Base-by-base conservation (phyloP, 2,113 vertebrate genomes). In the Dipodomys merriami region DNA sequence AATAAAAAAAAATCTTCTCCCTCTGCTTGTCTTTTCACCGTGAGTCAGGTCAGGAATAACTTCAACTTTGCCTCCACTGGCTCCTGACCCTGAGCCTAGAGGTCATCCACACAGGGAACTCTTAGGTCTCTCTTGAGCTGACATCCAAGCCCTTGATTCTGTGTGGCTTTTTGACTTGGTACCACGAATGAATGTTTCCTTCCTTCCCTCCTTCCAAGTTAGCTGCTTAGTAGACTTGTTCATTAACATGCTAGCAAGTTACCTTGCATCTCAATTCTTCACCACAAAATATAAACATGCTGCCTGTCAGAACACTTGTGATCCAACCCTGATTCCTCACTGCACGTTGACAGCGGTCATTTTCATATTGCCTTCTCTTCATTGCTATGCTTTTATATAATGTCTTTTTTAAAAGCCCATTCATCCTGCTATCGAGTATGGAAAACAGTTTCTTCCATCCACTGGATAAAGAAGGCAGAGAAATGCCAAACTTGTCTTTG, bases 371-470 rank as follows among this genome's bases (percentile, higher is more conserved):
- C 22, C 6, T 71, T 73, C 27, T 44, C 16, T 69, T 60, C 22
- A 23, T 82, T 79, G 64, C 71, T 64, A 64, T 39, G 23, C 6
- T 71, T 80, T 67, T 30, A 27, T 10, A 10, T 6, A 25, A 1
- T 8, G 49, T 68, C 69, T 57, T 68, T 46, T 95, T 83, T 13
- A 86, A 86, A 88, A 91, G 33, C 22, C 69, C 39, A 65, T 72
- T 76, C 39, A 77, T 88, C 35, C 20, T 69, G 44, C 78, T 69
- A 84, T 78, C 27, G 76, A 88, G 76, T 49, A n/a, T 69, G 13
- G 6, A 73, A 90, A 81, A 87, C 12, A 39, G 33, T 49, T 82
- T 77, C 30, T 69, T 78, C 22, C 23, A 29, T 19, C 90, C 27
- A 46, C 20, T 87, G 81, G 13, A 64, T 86, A 93, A 91, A 86